Evolutionary conservation across 2,113 vertebrate species (phyloP), one percentile per base, ranked within the genome.

Genomic region (Addax nasomaculatus): DNA sequence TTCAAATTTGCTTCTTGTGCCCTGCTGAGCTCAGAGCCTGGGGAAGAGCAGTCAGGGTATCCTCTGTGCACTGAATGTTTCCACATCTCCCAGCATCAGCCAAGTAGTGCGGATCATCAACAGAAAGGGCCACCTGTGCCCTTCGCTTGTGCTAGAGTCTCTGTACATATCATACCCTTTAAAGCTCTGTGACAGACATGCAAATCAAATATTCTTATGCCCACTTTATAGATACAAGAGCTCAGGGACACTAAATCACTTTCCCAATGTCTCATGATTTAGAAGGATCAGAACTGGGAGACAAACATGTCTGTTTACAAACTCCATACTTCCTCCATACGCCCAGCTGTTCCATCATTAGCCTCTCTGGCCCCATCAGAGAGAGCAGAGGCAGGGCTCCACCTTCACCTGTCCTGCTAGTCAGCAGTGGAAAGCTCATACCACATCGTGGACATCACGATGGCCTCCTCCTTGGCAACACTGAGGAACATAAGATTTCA

Each of bases 321-420:
- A 79, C 33, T 12, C 49, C 23, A 10, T 23, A 2, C 6, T 30
- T 51, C 33, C n/a, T 67, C 70, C 29, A 2, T 2, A 1, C 9
- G 0, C 58, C 17, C 19, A 33, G 27, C 11, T 39, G 25, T 33
- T 10, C 27, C 33, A 15, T 51, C 29, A 14, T 5, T 6, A 49
- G 10, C 29, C 14, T 39, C 25, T 30, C 12, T 0, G 0, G 17
- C n/a, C 16, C 9, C 2, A 9, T 25, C 30, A 17, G 6, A 13
- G 51, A 39, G 49, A 85, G 79, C 9, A 3, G 11, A 55, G 64
- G 10, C 45, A 47, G 30, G 6, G 3, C 0, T 5, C 5, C 15
- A 17, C 25, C 12, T 14, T 16, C 19, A 2, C 13, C 49, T 30
- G 39, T 67, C 49, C 6, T 16, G 12, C 33, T n/a, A 15, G n/a